Evolutionary conservation across 2,888 invertebrate genomes (phyloP), one percentile per base, ranked within the genome.

Genomic region (Danaus chrysippus): DNA sequence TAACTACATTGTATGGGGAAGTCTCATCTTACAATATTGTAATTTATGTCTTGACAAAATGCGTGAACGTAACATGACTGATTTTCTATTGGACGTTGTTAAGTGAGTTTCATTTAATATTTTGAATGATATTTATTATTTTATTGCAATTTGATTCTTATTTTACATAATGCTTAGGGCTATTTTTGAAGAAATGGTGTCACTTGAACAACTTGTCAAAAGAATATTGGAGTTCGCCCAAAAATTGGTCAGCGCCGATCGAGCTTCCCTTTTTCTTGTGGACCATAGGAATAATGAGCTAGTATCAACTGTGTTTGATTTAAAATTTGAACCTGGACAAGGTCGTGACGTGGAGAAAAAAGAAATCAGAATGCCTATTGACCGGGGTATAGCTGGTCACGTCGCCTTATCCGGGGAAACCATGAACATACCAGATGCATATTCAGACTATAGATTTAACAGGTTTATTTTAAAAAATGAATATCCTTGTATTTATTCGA

Each of bases 131-230:
- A 5, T 34, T 34, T 34, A 34, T 23, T 23, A 42, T 43, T 42
- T 34, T 23, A 54, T 57, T 60, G 53, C 46, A 42, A 15, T 56
- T 42, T 42, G 10, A 23, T 17, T 56, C 11, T 13, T 43, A 10
- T 44, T 58, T 15, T 46, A 19, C 56, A 23, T n/a, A 59, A 46
- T 63, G 83, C 87, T 44, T 83, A 96, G 96, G 80, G 95, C 95
- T 10, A 96, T 97, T 76, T 97, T 97, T 77, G 96, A 96, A 88
- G 96, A 97, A 75, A 96, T 97, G 93, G 94, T 95, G 55, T 95
- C 95, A 69, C 94, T 96, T 91, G 96, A 96, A 72, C 93, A 93
- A 63, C 92, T 97, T 0, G 96, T 97, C 42, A 94, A 95, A 80
- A 95, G 95, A 78, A 95, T 97, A 64, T 94, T 97, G 93, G 95